These are phyloP conservation scores for Tuta absoluta DNA, from an alignment of 2,888 invertebrate species.

Conservation along the genomic window DNA sequence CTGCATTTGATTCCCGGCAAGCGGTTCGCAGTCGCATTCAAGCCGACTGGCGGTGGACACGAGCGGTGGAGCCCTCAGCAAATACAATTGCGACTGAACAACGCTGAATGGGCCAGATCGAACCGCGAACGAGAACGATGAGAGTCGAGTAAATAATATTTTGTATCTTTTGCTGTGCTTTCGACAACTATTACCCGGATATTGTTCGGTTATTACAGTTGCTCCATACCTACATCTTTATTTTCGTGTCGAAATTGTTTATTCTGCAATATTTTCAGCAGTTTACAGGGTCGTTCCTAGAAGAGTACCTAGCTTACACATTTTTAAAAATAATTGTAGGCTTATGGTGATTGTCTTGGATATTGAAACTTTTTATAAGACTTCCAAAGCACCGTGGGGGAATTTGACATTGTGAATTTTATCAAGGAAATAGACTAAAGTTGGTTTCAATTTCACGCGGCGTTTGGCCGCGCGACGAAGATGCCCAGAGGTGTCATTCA, in stretches of 20 bases:
- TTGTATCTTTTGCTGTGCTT: slow-evolving; percentile 39
- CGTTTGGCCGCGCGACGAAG: slow-evolving; percentile 75
- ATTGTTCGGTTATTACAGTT: slow-evolving; percentile 21
- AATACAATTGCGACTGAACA: slow-evolving; percentile 73
- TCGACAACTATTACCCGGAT: slow-evolving; percentile 36
- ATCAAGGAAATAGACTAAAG: slow-evolving; percentile 57
- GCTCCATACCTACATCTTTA: not conserved
- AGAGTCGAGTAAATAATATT: slow-evolving; percentile 68
- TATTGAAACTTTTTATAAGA: slow-evolving; percentile 38
- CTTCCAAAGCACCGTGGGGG: slow-evolving; percentile 56
- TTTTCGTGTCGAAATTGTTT: too few species aligned
- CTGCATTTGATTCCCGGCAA: slow-evolving; percentile 57
- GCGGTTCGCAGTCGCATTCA: slow-evolving; percentile 57
- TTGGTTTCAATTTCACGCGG: slow-evolving; percentile 79
- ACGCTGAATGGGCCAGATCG: slow-evolving; percentile 59
- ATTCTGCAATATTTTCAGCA: too few species aligned
- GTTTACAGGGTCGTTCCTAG: too few species aligned
- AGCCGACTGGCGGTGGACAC: slow-evolving; percentile 72
- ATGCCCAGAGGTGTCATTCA: slow-evolving; percentile 77
- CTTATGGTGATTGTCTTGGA: slow-evolving; percentile 23
- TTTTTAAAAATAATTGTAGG: slow-evolving; percentile 2
- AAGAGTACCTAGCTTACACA: not conserved
- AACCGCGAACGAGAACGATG: slow-evolving; percentile 57
- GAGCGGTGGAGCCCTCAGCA: slow-evolving; percentile 71
- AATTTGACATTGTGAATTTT: slow-evolving; percentile 57